phyloP scores from a whole-genome alignment of 2,888 invertebrate species.

The Cynaeus angustus region DNA sequence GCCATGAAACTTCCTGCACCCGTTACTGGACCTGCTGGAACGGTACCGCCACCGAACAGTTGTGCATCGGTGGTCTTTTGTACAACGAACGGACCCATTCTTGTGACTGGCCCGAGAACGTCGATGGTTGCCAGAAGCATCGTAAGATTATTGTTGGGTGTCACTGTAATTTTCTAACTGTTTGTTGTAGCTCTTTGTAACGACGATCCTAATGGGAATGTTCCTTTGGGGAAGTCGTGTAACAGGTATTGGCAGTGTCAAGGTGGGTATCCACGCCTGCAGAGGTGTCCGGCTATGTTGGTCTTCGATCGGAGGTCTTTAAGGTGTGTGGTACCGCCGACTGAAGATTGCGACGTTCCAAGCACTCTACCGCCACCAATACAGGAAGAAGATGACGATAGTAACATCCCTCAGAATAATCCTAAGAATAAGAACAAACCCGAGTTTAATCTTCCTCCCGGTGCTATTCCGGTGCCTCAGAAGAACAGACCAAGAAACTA shows the following conservation, averaged over 20 bases:
- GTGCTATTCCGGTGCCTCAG: conserved; percentile 68
- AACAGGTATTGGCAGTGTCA: conserved; percentile 96
- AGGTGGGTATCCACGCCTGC: conserved; percentile 93
- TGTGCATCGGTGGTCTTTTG: conserved; percentile 91
- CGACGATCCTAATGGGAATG: conserved; percentile 93
- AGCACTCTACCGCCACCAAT: conserved; percentile 81
- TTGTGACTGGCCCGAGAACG: conserved; percentile 96
- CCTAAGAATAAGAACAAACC: conserved; percentile 63
- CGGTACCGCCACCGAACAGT: conserved; percentile 92
- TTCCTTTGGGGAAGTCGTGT: conserved; percentile 92
- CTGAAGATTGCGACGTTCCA: conserved; percentile 91
- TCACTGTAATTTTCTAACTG: no score
- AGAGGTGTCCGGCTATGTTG: conserved; percentile 92
- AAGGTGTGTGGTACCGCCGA: conserved; percentile 91
- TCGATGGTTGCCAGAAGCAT: conserved; percentile 94
- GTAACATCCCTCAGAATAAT: conserved; percentile 66
- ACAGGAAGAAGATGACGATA: conserved; percentile 73
- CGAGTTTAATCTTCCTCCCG: conserved; percentile 68
- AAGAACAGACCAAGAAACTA: conserved; percentile 59
- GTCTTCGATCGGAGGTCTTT: conserved; percentile 88
- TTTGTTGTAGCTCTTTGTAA: conserved; percentile 84
- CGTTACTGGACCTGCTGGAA: conserved; percentile 97
- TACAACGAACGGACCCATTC: conserved; percentile 94
- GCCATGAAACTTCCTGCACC: conserved; percentile 94
- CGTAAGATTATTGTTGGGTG: conserved; percentile 76